Conservation (phyloP, 2,888 invertebrate genomes). For the Zaprionus bogoriensis region DNA sequence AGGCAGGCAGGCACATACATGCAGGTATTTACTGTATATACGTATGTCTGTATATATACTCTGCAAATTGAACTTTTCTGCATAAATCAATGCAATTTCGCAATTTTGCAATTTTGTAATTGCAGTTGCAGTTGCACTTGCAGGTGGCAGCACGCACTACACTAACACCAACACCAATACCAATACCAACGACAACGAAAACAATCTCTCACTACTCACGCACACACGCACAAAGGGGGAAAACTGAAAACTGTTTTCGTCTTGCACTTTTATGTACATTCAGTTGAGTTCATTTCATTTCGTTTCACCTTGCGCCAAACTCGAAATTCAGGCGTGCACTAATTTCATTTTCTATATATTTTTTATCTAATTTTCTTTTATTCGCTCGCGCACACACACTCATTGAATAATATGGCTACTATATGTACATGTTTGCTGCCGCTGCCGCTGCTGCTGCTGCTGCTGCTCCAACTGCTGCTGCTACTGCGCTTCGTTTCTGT, state of each 20-base stretch:
- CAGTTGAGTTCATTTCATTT: conserved; percentile 13
- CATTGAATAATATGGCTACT: conserved; percentile 62
- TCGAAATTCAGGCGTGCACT: conserved; percentile 74
- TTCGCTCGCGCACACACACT: conserved; percentile 60
- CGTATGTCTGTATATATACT: conserved; percentile 43
- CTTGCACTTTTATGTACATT: conserved; percentile 42
- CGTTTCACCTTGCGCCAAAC: conserved; percentile 67
- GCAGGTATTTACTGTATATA: conserved; percentile 22
- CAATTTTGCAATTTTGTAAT: too few species aligned
- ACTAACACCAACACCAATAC: conserved; percentile 1
- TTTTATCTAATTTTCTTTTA: conserved; percentile 70
- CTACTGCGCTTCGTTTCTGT: conserved; percentile 42
- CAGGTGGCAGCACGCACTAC: conserved; percentile 30
- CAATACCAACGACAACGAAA: conserved; percentile 2
- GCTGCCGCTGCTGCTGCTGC: conserved; percentile 28
- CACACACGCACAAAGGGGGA: conserved; percentile 51
- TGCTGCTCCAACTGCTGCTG: conserved; percentile 29
- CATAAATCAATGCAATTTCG: conserved; percentile 64
- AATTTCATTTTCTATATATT: conserved; percentile 62
- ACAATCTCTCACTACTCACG: conserved; percentile 8
- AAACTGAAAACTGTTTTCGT: conserved; percentile 65
- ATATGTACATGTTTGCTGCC: conserved; percentile 54
- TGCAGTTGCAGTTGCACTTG: conserved; percentile 32
- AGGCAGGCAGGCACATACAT: conserved; percentile 1
- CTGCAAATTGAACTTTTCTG: conserved; percentile 38